These are phyloP conservation scores for Sipha flava DNA, from an alignment of 1,140 invertebrate genomes.

Conservation along the genomic window DNA sequence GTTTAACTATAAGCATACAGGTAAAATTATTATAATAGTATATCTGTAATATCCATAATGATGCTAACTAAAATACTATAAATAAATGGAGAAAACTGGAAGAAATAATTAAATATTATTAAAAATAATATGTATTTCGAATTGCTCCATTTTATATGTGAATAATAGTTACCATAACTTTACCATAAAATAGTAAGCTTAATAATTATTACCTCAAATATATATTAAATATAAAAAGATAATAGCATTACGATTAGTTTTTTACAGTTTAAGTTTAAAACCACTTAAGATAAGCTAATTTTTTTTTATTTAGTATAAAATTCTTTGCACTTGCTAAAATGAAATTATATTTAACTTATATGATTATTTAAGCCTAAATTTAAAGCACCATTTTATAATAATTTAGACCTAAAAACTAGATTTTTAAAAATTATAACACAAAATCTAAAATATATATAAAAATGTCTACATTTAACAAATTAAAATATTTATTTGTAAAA, in stretches of 20 bases:
- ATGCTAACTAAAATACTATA: background rate
- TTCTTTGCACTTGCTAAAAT: background rate
- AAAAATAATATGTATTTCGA: background rate
- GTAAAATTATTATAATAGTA: background rate
- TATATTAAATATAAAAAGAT: background rate
- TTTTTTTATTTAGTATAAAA: background rate
- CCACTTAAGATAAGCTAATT: background rate
- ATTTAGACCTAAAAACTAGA: background rate
- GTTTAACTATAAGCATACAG: background rate
- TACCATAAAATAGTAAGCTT: background rate
- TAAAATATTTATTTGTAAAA: background rate
- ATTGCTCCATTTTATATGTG: background rate
- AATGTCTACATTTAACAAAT: background rate
- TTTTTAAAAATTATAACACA: background rate
- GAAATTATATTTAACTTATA: background rate
- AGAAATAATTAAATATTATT: background rate
- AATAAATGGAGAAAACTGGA: background rate
- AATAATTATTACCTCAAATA: background rate
- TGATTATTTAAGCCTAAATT: background rate
- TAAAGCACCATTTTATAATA: slow-evolving; percentile 8
- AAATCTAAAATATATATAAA: background rate
- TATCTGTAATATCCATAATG: background rate
- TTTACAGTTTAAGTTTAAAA: background rate
- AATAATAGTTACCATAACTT: background rate
- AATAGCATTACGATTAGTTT: background rate